Evolutionary conservation across 1,140 invertebrate genomes (phyloP).

Genomic region (Drosophila elegans): DNA sequence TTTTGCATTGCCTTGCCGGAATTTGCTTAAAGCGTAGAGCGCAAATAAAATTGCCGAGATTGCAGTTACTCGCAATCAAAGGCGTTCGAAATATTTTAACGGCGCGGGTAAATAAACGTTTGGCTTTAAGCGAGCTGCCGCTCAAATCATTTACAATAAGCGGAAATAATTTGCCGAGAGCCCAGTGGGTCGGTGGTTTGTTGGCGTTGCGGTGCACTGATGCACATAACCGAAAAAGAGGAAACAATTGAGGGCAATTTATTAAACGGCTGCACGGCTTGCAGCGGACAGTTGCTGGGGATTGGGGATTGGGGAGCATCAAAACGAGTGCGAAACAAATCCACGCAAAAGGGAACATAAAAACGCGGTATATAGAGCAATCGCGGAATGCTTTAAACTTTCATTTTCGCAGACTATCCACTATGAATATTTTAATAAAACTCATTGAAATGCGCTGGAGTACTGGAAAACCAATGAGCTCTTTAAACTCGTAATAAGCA

Average conservation of each 20-base stretch:
- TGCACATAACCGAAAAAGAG: constrained; percentile 41
- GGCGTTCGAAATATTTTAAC: constrained; percentile 33
- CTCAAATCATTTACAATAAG: constrained; percentile 47
- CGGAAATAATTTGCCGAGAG: constrained; percentile 54
- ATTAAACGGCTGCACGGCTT: constrained; percentile 40
- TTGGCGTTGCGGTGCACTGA: constrained; percentile 31
- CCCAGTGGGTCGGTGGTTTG: constrained; percentile 11
- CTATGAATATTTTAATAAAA: constrained; percentile 26
- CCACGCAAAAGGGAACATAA: constrained; percentile 20
- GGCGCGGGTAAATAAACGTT: constrained; percentile 31
- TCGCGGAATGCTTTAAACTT: constrained; percentile 32
- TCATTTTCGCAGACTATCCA: constrained; percentile 22
- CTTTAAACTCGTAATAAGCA: not conserved
- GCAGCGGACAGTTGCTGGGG: constrained; percentile 27
- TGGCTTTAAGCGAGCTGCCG: constrained; percentile 24
- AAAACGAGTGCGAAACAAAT: constrained; percentile 12
- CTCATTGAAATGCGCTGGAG: not conserved
- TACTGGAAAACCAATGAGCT: not conserved
- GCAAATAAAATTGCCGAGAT: constrained; percentile 58
- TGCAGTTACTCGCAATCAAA: constrained; percentile 41
- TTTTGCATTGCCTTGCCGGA: constrained; percentile 48
- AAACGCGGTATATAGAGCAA: constrained; percentile 20
- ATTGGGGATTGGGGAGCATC: constrained; percentile 1
- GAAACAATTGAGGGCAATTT: constrained; percentile 46
- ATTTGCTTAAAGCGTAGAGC: constrained; percentile 62